phyloP scores from a whole-genome alignment of 1,140 invertebrate species.

The Papilio aristodemus region DNA sequence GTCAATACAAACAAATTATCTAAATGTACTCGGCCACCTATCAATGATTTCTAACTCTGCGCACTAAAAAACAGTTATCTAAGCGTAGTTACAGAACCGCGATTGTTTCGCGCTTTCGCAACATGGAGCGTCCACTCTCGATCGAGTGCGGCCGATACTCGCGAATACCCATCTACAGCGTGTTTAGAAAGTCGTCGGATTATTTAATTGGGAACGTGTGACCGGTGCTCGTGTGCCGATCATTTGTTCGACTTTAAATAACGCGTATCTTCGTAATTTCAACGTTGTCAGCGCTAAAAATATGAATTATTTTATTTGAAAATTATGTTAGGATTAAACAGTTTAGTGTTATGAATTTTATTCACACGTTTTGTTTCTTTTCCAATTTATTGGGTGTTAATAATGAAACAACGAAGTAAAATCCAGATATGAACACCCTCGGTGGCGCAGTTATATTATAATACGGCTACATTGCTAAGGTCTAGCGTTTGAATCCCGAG shows the following conservation, averaged over 20 bases:
- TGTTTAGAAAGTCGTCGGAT: constrained; percentile 40
- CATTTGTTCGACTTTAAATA: constrained; percentile 26
- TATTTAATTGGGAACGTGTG: constrained; percentile 31
- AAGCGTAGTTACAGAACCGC: constrained; percentile 48
- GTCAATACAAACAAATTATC: constrained; percentile 18
- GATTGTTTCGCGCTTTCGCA: constrained; percentile 65
- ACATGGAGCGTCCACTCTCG: constrained; percentile 59
- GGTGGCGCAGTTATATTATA: no score
- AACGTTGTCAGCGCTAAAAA: not conserved
- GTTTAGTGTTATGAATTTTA: not conserved
- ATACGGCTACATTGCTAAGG: no score
- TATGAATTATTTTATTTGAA: not conserved
- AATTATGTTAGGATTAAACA: not conserved
- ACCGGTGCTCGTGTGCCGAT: constrained; percentile 8
- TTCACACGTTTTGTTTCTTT: no score
- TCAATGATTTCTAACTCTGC: constrained; percentile 13
- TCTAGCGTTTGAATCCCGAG: no score
- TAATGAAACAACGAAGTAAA: no score
- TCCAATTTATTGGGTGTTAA: no score
- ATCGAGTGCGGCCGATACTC: constrained; percentile 52
- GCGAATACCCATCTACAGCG: constrained; percentile 42
- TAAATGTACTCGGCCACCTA: constrained; percentile 12
- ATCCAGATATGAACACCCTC: no score
- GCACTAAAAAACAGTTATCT: constrained; percentile 46
- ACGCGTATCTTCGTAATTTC: not conserved